A percentile compares a stretch with the other conserved stretches of the same genome.
Conservation (phyloP, 2,888 invertebrate genomes). For the Microchrysa polita region DNA sequence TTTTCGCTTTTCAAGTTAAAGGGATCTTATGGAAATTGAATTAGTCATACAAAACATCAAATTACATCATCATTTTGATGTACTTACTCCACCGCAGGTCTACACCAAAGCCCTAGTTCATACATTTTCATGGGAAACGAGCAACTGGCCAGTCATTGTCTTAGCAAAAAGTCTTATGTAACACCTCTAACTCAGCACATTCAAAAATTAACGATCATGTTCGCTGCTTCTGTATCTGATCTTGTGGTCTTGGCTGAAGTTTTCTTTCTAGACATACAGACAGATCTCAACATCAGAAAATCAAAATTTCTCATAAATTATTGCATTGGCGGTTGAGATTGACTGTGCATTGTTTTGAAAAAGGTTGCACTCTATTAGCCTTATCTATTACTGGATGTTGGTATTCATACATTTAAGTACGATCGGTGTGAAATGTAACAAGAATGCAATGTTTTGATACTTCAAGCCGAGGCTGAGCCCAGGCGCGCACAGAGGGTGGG, state of each 20-base stretch:
- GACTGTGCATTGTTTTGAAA: background rate
- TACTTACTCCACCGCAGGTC: too few relatives aligned
- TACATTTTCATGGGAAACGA: background rate
- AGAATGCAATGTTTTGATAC: too few relatives aligned
- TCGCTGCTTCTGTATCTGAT: conserved; percentile 9
- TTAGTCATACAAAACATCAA: too few relatives aligned
- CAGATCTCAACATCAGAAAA: background rate
- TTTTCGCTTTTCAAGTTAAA: too few relatives aligned
- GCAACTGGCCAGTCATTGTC: background rate
- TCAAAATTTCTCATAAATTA: conserved; percentile 11
- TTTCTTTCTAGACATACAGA: background rate
- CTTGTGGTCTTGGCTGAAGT: conserved; percentile 6
- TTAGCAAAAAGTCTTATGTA: background rate
- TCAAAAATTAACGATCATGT: background rate
- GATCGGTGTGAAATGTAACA: too few relatives aligned
- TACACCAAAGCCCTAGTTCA: background rate
- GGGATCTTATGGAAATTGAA: too few relatives aligned
- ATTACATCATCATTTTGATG: too few relatives aligned
- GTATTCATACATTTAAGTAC: too few relatives aligned
- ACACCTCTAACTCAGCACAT: background rate
- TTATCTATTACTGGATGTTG: background rate
- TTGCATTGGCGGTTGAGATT: background rate
- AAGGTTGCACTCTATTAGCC: background rate
- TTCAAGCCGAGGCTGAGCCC: too few relatives aligned
- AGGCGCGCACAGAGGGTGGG: too few relatives aligned